Percentiles rank a stretch among this genome's conserved stretches.
Evolutionary conservation across 2,113 vertebrate species (phyloP).

Genomic region (Erythrocercus mccallii): DNA sequence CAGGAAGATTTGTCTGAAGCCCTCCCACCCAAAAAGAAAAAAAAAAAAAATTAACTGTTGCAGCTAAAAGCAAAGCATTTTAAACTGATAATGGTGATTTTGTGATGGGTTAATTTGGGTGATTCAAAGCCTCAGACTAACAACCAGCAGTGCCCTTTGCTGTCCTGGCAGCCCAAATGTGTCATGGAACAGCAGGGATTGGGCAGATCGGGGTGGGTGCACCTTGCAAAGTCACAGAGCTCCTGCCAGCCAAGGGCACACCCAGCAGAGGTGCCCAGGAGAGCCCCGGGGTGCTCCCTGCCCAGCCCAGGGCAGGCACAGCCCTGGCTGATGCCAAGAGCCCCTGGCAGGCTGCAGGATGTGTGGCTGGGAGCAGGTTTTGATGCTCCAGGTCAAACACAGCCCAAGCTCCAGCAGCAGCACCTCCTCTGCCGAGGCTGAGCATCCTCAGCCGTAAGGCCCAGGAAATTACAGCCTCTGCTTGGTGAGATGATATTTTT

Average conservation of each 20-base stretch:
- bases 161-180: neutral
- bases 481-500: neutral
- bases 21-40: neutral
- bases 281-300: neutral
- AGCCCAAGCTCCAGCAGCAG: neutral
- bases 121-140: neutral
- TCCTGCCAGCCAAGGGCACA: neutral
- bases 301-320: too few relatives aligned
- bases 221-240: neutral
- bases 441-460: neutral
- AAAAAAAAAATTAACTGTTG: accelerated
- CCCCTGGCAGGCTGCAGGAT: neutral
- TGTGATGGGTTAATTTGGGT: neutral
- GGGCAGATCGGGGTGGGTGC: accelerated
- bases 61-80: neutral
- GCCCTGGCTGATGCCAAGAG: neutral
- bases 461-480: neutral
- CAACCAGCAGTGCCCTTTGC: accelerated
- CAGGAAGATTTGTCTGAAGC: neutral
- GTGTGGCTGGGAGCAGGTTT: accelerated
- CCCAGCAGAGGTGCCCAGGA: neutral
- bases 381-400: accelerated
- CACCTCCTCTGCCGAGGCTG: neutral
- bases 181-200: accelerated
- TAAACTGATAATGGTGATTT: accelerated